Evolutionary conservation across 2,113 vertebrate genomes (phyloP), one percentile per base, ranked within the genome.

Genomic region (Cynopterus brachyotis): DNA sequence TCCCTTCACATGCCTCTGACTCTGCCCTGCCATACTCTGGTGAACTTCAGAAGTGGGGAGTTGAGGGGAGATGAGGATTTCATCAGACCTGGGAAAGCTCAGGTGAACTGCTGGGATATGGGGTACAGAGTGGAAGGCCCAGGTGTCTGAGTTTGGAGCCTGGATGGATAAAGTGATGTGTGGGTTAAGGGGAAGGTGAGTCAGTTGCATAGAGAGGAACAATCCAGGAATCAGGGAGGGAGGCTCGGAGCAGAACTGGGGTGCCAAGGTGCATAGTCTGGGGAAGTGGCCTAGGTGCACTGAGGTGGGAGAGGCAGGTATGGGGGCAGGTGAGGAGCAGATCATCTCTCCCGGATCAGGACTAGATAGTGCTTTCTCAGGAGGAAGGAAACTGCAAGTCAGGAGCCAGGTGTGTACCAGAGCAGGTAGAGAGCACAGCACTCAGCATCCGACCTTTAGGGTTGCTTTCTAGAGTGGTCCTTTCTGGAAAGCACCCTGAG

Each of bases 311-410:
- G 22, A 62, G n/a, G 50, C 15, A 42, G 84, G 69, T 50, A 7
- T 60, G 70, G 60, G 47, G 28, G 50, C 30, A 40, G 64, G 6
- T 6, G 53, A 67, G 37, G 37, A 24, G 50, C 40, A 76, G 35
- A 10, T 13, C 40, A 37, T 32, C 13, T 35, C 69, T 86, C 40
- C 47, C 30, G 6, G 40, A 9, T 19, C 15, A 16, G 62, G 5
- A 40, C 16, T 26, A 55, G 55, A 45, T 0, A 0, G 16, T 35
- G 40, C 45, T 26, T 53, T 64, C 53, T 45, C n/a, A 15, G 37
- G 35, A 85, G 72, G 55, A 72, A 93, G 62, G 67, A 57, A 91
- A 86, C 17, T 6, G 19, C 40, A 80, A 69, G n/a, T 40, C 95
- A 73, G 57, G 70, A 57, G 55, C 30, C 92, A 75, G 75, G 75